A percentile compares a stretch with the other conserved stretches of the same genome.
Conservation (phyloP, 2,797 vertebrate genomes). For the Coendou prehensilis region DNA sequence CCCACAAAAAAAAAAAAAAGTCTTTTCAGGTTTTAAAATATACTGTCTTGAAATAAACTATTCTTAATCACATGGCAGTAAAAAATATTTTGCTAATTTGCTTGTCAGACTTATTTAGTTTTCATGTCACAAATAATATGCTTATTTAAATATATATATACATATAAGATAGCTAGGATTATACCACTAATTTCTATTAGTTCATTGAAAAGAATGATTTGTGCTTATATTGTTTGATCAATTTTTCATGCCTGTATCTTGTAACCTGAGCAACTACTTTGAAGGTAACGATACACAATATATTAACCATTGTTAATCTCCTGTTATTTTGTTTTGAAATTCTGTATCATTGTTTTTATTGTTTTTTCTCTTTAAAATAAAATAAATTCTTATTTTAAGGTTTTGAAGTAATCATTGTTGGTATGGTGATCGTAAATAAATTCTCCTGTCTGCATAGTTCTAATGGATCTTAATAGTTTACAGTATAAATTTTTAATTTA, state of each 20-base stretch:
- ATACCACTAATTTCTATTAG: too few species aligned
- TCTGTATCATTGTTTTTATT: too few species aligned
- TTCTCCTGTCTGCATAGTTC: constrained; percentile 57
- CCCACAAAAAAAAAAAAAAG: background rate
- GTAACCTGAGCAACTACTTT: too few species aligned
- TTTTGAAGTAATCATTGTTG: constrained; percentile 47
- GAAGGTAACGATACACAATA: too few species aligned
- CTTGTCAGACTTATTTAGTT: constrained; percentile 45
- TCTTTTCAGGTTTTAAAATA: constrained; percentile 56
- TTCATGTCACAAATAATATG: background rate
- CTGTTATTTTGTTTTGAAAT: too few species aligned
- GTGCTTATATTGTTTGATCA: too few species aligned
- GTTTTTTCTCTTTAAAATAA: too few species aligned
- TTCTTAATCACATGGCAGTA: constrained; percentile 55
- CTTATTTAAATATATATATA: too few species aligned
- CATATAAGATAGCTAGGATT: too few species aligned
- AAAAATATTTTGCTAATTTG: constrained; percentile 56
- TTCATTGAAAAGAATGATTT: too few species aligned
- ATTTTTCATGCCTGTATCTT: too few species aligned
- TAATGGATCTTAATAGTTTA: constrained; percentile 37
- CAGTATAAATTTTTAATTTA: constrained; percentile 57
- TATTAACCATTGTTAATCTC: too few species aligned
- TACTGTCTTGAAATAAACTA: constrained; percentile 50
- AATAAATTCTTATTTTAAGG: constrained; percentile 2
- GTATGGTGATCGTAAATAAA: constrained; percentile 46